Conservation (phyloP, 2,888 invertebrate genomes). For the Drosophila silvestris region DNA sequence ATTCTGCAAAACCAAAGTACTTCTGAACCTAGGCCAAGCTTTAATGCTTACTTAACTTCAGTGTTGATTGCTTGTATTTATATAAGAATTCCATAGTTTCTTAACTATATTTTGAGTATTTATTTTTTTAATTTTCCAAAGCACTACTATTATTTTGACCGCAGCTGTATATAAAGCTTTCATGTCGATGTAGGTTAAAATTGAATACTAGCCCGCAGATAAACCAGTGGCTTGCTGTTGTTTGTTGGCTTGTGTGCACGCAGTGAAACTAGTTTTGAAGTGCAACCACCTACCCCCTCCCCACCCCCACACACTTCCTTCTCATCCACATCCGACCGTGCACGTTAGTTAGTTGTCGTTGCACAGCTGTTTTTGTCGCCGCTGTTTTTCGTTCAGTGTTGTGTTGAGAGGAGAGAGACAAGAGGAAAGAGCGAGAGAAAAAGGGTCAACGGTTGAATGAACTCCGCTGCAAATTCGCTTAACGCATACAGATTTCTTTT, state of each 20-base stretch:
- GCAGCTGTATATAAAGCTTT: conserved; percentile 32
- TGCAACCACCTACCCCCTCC: conserved; percentile 16
- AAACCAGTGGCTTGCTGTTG: conserved; percentile 9
- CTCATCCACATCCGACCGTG: background rate
- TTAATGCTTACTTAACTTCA: background rate
- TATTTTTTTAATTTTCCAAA: background rate
- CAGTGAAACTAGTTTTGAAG: conserved; percentile 63
- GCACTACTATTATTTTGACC: background rate
- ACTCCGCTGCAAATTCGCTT: conserved; percentile 69
- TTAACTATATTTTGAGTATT: background rate
- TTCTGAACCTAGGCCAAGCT: background rate
- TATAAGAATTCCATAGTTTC: background rate
- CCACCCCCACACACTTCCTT: background rate
- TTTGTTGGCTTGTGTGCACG: conserved; percentile 25
- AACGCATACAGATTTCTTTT: conserved; percentile 42
- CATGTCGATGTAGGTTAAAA: conserved; percentile 63
- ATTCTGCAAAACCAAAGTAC: background rate
- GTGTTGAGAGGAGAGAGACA: conserved; percentile 1
- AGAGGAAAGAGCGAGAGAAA: conserved; percentile 45
- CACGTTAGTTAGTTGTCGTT: conserved; percentile 20
- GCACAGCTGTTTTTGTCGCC: conserved; percentile 67
- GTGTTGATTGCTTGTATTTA: background rate
- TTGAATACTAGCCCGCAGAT: conserved; percentile 49
- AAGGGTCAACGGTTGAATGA: conserved; percentile 83
- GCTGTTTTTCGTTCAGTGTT: conserved; percentile 20